Evolutionary conservation across 2,113 vertebrate species (phyloP), one percentile per base, ranked within the genome.

Genomic region (Perca fluviatilis): DNA sequence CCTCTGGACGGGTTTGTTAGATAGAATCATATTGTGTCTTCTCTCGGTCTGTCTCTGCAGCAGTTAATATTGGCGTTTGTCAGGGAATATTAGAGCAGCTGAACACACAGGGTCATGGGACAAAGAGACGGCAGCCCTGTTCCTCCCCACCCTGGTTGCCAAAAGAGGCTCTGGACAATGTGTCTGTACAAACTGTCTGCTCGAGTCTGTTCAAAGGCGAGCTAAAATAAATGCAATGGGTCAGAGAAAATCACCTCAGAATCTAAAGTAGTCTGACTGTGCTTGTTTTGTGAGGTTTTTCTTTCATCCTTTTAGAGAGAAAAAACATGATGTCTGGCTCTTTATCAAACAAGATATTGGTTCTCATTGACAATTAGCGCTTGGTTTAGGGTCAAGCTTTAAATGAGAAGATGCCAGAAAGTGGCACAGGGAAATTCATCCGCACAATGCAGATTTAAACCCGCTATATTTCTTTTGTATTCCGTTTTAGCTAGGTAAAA

Each of bases 121-220:
- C 79, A 77, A 54, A 69, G 67, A 83, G 70, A 81, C 58, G 5
- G 58, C 19, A 53, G 2, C 73, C 62, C 75, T 40, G 27, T 77
- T 70, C 16, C 40, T 14, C 40, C 78, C 75, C 85, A 4, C 66
- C 75, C 69, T 82, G 36, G 56, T 56, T 82, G 51, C 80, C 43
- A 64, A 72, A 69, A 82, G 76, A 84, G 67, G 46, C 80, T 79
- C 62, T 36, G 51, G 50, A 90, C 66, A 86, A 81, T 87, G 77
- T 85, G 85, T 92, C 89, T 91, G 89, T 61, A 85, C 81, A 89
- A 83, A 85, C 67, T 82, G 89, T 89, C 89, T 90, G 86, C 82
- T 87, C 51, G 6, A 6, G 79, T 88, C 74, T 72, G 73, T 33
- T 86, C 83, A 76, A 75, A 87, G 62, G 10, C 58, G 4, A 67